These are phyloP conservation scores for Drosophila ficusphila DNA, from an alignment of 1,140 invertebrate species.

Conservation along the genomic window DNA sequence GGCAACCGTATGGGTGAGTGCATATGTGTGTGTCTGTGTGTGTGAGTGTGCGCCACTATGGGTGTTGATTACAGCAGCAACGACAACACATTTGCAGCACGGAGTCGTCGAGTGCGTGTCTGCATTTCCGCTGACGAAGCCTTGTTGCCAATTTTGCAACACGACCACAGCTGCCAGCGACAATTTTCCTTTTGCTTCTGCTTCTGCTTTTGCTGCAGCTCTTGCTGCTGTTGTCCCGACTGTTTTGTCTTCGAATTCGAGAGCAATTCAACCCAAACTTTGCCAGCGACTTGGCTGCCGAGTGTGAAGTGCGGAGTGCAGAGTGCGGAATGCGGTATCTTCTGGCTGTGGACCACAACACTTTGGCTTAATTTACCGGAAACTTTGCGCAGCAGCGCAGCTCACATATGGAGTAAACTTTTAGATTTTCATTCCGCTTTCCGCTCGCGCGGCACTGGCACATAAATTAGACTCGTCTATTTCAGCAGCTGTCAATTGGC, in stretches of 20 bases:
- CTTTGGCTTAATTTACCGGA: slow-evolving; percentile 78
- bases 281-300: slow-evolving; percentile 54
- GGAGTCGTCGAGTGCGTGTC: slow-evolving; percentile 39
- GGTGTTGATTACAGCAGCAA: slow-evolving; percentile 54
- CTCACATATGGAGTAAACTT: slow-evolving; percentile 44
- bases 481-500: slow-evolving; percentile 68
- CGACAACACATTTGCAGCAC: slow-evolving; percentile 50
- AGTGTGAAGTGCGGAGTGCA: no score
- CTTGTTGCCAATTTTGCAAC: slow-evolving; percentile 18
- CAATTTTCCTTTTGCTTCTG: no score
- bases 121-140: slow-evolving; percentile 61
- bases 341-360: slow-evolving; percentile 52
- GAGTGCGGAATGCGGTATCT: no score
- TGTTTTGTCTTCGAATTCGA: slow-evolving; percentile 61
- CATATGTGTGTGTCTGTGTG: slow-evolving; percentile 2
- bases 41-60: slow-evolving; percentile 6
- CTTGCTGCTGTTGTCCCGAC: slow-evolving; percentile 30
- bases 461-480: slow-evolving; percentile 58
- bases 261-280: slow-evolving; percentile 52
- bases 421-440: slow-evolving; percentile 49
- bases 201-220: no score
- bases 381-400: slow-evolving; percentile 40
- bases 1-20: no score
- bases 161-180: slow-evolving; percentile 60
- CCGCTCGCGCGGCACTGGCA: slow-evolving; percentile 22